These are phyloP conservation scores for Aspiorhynchus laticeps DNA, from an alignment of 2,113 vertebrate genomes.

Conservation along the genomic window DNA sequence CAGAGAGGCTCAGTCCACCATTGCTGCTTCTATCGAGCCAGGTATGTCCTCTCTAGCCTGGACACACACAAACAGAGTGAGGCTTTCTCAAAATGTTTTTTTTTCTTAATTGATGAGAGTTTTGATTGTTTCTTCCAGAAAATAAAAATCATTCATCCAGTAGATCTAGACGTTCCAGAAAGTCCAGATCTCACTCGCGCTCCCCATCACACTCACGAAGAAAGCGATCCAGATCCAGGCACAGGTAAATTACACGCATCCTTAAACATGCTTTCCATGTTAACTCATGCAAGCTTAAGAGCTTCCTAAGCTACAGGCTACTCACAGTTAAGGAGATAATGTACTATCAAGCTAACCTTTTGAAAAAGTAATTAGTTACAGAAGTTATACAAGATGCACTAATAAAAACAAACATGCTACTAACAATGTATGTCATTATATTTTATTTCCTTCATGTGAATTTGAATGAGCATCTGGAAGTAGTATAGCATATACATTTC, in stretches of 20 bases:
- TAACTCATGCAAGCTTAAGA: background rate
- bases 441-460: too few species aligned
- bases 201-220: conserved; percentile 82
- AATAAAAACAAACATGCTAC: background rate
- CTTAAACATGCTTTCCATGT: background rate
- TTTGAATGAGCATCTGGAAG: too few species aligned
- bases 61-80: background rate
- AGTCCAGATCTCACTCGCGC: conserved; percentile 83
- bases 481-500: too few species aligned
- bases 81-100: background rate
- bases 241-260: conserved; percentile 76
- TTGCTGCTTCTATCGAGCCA: conserved; percentile 95
- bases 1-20: conserved; percentile 92
- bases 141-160: conserved; percentile 76
- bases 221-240: conserved; percentile 89
- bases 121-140: conserved; percentile 62
- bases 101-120: background rate
- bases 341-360: background rate
- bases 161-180: conserved; percentile 75
- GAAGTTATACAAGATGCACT: background rate
- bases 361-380: background rate
- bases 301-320: background rate
- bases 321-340: background rate
- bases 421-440: background rate
- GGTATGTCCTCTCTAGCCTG: conserved; percentile 67